Base-by-base conservation (phyloP, 2,797 vertebrate species). In the Limnodromus scolopaceus region DNA sequence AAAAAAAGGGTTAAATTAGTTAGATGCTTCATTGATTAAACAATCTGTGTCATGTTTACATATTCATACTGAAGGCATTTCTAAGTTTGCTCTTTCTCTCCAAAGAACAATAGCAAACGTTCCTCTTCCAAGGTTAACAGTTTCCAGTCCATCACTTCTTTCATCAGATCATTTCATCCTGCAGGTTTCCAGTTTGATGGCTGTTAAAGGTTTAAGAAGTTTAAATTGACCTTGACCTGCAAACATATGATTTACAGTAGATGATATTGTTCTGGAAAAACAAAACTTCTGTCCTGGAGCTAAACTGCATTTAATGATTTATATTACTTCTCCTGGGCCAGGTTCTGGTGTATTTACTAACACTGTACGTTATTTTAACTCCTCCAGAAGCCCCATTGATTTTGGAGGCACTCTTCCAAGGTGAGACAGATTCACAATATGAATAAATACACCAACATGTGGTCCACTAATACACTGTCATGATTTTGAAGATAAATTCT, bases 151-250 rank as follows among this genome's bases (percentile, higher is more conserved):
- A 84, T 64, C 81, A 45, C 78, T 76, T 96, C 54, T 89, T 94
- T 94, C 88, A 89, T 48, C 93, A 96, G 69, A 88, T 93, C 43
- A 77, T 88, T 84, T 92, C 84, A 84, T 79, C 64, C 83, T 75
- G 54, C 66, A 86, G 61, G 78, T 89, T 94, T 96, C 87, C 91
- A 96, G 90, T 88, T 70, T 95, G 80, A 89, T 87, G 89, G 43
- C 71, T 93, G 11, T 75, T 84, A 74, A 48, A 93, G 79, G 41
- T 87, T 97, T 89, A 95, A 96, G 82, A 94, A 96, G 76, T 96
- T 91, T 92, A 96, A 96, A 95, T 95, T 92, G 95, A 95, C 96
- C 97, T 84, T 94, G 93, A 95, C 90, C 90, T 69, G 78, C 43
- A 81, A 94, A 55, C 60, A 9, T 81, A 70, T 46, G 78, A 96